phyloP scores from a whole-genome alignment of 2,113 vertebrate genomes.

The Anarrhichthys ocellatus region DNA sequence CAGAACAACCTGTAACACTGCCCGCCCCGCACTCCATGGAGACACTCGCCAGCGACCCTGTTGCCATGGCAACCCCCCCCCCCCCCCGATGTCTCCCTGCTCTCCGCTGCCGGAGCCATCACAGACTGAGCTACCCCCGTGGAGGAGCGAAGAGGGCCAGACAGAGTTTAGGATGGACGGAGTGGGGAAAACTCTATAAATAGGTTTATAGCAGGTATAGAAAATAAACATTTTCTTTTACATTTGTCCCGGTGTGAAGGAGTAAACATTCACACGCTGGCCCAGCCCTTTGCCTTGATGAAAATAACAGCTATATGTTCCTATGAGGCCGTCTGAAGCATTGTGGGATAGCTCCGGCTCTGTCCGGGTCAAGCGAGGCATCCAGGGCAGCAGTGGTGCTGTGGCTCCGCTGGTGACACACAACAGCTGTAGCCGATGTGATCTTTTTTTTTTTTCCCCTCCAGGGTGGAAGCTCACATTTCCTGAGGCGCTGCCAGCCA shows the following conservation, averaged over 20 bases:
- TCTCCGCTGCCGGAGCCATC: slow-evolving; percentile 57
- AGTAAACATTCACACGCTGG: slow-evolving; percentile 1
- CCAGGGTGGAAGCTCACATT: slow-evolving; percentile 76
- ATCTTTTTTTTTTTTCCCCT: slow-evolving; percentile 20
- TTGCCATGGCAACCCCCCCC: slow-evolving; percentile 77
- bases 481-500: slow-evolving; percentile 59
- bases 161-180: slow-evolving; percentile 21
- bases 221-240: not conserved
- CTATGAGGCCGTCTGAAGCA: not conserved
- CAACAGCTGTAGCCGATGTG: slow-evolving; percentile 78
- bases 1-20: slow-evolving; percentile 86
- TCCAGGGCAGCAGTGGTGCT: slow-evolving; percentile 49
- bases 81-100: slow-evolving; percentile 65
- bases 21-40: slow-evolving; percentile 80
- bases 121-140: slow-evolving; percentile 43
- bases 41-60: slow-evolving; percentile 77
- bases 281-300: not conserved
- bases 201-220: slow-evolving; percentile 1
- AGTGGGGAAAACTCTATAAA: slow-evolving; percentile 19
- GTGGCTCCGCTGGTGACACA: slow-evolving; percentile 49
- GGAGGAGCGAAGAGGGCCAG: slow-evolving; percentile 15
- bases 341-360: slow-evolving; percentile 17
- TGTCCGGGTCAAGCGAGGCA: slow-evolving; percentile 61
- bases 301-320: slow-evolving; percentile 23
- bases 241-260: slow-evolving; percentile 9